phyloP scores from a whole-genome alignment of 1,140 invertebrate species.

The Musca vetustissima region DNA sequence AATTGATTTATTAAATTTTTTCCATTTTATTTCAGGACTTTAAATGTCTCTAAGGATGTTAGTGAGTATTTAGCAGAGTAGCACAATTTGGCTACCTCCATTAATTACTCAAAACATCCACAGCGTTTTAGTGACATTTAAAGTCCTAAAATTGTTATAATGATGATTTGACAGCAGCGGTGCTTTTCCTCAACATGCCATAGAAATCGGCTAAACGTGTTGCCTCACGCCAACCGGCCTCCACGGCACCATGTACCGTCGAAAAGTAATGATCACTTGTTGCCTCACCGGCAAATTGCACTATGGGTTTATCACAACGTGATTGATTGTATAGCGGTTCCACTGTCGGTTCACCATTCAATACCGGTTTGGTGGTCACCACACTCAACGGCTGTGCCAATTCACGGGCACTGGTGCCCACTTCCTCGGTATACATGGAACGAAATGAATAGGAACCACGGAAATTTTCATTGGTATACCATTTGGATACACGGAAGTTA shows the following conservation, averaged over 20 bases:
- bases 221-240: constrained; percentile 77
- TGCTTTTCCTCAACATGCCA: constrained; percentile 28
- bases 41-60: constrained; percentile 21
- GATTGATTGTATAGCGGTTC: constrained; percentile 35
- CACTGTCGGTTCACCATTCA: constrained; percentile 23
- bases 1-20: constrained; percentile 27
- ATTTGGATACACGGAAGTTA: constrained; percentile 56
- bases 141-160: constrained; percentile 40
- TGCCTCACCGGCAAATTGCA: constrained; percentile 75
- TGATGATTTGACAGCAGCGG: constrained; percentile 35
- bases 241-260: constrained; percentile 81
- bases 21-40: constrained; percentile 29
- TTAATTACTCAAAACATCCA: constrained; percentile 9
- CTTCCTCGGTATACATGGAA: constrained; percentile 62
- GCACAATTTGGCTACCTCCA: not conserved
- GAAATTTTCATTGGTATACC: constrained; percentile 69
- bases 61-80: not conserved
- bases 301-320: constrained; percentile 59
- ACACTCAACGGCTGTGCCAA: constrained; percentile 56
- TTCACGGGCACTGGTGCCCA: constrained; percentile 57
- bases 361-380: constrained; percentile 37
- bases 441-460: constrained; percentile 72
- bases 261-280: constrained; percentile 70
- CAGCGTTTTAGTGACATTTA: constrained; percentile 21
- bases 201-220: constrained; percentile 56